These are phyloP conservation scores for Carassius gibelio DNA, from an alignment of 2,113 vertebrate species.

Conservation along the genomic window DNA sequence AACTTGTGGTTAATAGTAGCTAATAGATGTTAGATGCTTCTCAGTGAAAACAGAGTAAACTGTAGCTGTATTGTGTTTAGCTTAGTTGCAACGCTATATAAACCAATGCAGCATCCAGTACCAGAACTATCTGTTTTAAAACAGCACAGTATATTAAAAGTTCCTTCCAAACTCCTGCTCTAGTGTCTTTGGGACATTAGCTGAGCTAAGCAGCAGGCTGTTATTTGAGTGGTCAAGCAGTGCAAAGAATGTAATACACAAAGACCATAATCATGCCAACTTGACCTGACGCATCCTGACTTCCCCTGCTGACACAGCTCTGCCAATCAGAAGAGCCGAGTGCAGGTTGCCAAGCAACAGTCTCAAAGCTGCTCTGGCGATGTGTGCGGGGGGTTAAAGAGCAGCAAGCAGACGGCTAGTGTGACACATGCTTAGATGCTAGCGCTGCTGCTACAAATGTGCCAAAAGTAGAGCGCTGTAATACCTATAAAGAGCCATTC, in stretches of 20 bases:
- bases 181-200: background rate
- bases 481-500: background rate
- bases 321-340: conserved; percentile 61
- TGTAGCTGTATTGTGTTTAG: background rate
- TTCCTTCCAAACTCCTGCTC: background rate
- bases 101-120: background rate
- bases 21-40: no score
- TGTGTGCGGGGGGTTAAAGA: background rate
- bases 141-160: background rate
- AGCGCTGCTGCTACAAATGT: background rate
- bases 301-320: conserved; percentile 53
- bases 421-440: background rate
- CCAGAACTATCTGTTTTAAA: background rate
- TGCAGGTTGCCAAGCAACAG: conserved; percentile 70
- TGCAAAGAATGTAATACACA: conserved; percentile 56
- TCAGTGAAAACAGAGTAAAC: no score
- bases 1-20: no score
- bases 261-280: conserved; percentile 66
- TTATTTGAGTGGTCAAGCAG: conserved; percentile 53
- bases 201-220: conserved; percentile 49
- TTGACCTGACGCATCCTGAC: conserved; percentile 72
- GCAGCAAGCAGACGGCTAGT: background rate
- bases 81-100: background rate
- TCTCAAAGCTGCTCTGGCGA: conserved; percentile 33
- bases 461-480: background rate